Conservation (phyloP, 2,797 vertebrate genomes). For the Cirrhinus mrigala region DNA sequence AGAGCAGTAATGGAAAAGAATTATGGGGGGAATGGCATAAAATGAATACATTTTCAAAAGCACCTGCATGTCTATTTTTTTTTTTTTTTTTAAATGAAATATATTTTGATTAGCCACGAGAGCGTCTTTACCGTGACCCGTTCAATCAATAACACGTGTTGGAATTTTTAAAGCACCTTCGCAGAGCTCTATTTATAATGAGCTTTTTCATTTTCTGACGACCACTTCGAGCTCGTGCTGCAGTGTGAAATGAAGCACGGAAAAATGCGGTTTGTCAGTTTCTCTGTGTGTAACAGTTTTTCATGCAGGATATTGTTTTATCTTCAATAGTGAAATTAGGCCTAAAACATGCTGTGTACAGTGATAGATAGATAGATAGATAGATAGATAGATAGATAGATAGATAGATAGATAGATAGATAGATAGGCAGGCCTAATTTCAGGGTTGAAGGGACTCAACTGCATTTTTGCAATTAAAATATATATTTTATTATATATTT, state of each 20-base stretch:
- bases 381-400: no score
- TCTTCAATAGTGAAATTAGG: neutral
- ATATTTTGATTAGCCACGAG: constrained; percentile 29
- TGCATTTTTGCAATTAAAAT: no score
- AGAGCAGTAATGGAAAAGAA: constrained; percentile 75
- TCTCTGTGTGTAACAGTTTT: neutral
- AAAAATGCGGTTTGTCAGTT: neutral
- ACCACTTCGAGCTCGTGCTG: neutral
- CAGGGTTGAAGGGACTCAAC: no score
- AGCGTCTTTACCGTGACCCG: constrained; percentile 19
- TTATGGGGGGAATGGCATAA: constrained; percentile 59
- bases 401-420: no score
- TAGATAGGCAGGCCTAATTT: no score
- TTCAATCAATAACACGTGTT: constrained; percentile 21
- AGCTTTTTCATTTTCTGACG: neutral
- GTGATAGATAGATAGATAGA: no score
- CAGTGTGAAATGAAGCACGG: neutral
- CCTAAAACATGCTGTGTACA: neutral
- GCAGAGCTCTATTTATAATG: neutral
- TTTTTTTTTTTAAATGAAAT: constrained; percentile 20
- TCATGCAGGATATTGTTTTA: neutral
- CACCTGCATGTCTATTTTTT: constrained; percentile 70
- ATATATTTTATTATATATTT: neutral
- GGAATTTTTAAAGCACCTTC: constrained; percentile 1
- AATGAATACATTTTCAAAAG: constrained; percentile 80